Evolutionary conservation across 2,113 vertebrate species (phyloP), one percentile per base, ranked within the genome.

Genomic region (Microcebus murinus): DNA sequence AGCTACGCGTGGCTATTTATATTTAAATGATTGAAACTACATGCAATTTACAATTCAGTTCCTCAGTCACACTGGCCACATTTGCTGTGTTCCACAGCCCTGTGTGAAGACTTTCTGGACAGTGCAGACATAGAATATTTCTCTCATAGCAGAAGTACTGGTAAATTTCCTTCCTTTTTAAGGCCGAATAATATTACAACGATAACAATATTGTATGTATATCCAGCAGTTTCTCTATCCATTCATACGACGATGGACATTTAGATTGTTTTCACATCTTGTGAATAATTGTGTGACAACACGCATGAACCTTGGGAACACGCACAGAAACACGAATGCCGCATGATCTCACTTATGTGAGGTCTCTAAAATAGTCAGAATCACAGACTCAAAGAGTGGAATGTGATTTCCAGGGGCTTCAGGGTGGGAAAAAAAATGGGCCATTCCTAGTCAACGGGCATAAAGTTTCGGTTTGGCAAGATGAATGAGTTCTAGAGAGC

Each of bases 51-150:
- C 9, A 65, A 12, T 13, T 34, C 57, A 36, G 13, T 39, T 50
- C 7, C 31, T 36, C 9, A 29, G 36, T 36, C 67, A 50, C 67
- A 9, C 1, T 7, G 29, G 8, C 23, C 42, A 34, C 4, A 17
- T 15, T 11, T 0, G 2, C 34, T 27, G 31, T 12, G 27, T 3
- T 34, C 61, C 14, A 4, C 50, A 8, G 11, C 34, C 8, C 52
- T 27, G 2, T 0, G 10, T 14, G 45, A 31, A 20, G 3, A 10
- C 29, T 15, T 6, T 1, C 14, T 0, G n/a, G 73, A 13, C 4
- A n/a, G n/a, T 15, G 21, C 45, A 23, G 15, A 4, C 2, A 3
- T 0, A 29, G 29, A 59, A 3, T 4, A 1, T 27, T 27, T 17
- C 5, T 13, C 29, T 27, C 21, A 1, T 6, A 6, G 45, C 29